phyloP scores from a whole-genome alignment of 2,888 invertebrate species.

The Pristionchus exspectatus region DNA sequence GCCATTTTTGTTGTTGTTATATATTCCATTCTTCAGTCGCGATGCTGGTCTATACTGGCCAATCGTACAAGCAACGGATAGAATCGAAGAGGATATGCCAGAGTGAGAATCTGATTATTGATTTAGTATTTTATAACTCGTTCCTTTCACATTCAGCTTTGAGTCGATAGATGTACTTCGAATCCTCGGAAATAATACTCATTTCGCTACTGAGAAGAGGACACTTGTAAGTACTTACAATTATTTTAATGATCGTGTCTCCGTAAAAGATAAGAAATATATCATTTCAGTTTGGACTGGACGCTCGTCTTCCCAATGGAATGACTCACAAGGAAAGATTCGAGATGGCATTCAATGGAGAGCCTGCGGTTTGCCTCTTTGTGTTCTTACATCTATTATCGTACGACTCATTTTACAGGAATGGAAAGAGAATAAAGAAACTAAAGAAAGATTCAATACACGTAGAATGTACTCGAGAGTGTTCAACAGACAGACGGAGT shows the following conservation, averaged over 20 bases:
- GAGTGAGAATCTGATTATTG: background rate
- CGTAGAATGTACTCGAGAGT: background rate
- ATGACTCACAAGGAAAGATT: constrained; percentile 33
- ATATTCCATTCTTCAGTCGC: background rate
- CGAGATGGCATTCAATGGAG: background rate
- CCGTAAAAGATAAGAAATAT: too few species aligned
- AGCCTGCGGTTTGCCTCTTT: background rate
- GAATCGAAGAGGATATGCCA: background rate
- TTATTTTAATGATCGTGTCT: too few species aligned
- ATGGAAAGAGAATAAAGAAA: background rate
- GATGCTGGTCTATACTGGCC: constrained; percentile 30
- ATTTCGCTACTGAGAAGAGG: constrained; percentile 27
- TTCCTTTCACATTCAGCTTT: constrained; percentile 27
- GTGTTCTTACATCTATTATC: background rate
- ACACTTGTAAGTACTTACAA: background rate
- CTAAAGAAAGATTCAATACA: background rate
- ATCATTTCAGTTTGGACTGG: constrained; percentile 17
- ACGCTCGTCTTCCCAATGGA: constrained; percentile 10
- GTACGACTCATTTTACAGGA: too few species aligned
- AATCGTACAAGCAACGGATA: background rate
- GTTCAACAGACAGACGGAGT: background rate
- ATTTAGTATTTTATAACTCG: background rate
- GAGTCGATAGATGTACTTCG: constrained; percentile 36
- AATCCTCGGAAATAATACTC: background rate
- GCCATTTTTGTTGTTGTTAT: background rate